Base-by-base conservation (phyloP, 2,797 vertebrate species). In the Syncerus caffer region DNA sequence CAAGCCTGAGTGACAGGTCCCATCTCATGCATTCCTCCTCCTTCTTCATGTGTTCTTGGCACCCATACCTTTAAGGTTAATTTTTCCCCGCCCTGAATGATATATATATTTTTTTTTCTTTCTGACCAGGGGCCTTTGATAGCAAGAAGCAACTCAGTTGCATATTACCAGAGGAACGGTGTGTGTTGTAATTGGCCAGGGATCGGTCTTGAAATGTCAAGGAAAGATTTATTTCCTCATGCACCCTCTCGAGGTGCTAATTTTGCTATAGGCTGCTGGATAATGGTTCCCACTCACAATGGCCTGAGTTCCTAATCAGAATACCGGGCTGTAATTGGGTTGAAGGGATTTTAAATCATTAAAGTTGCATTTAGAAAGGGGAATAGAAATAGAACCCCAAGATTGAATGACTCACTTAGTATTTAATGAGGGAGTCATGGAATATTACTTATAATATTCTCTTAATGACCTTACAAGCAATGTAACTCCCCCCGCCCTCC, bases 291-390 rank as follows among this genome's bases (percentile, higher is more conserved):
- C 0, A 79, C 71, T 96, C 98, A 99, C 98, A 99, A 98, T 98
- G 98, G 98, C 93, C 47, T 95, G 98, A 98, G 98, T 98, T 98
- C 98, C 98, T 99, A 98, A 98, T 99, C 98, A 98, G 98, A 98
- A 98, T 98, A 98, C 97, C 96, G 98, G 98, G 97, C 97, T 98
- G 97, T 99, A 99, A 99, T 99, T 99, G 99, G 98, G 98, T 99
- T 98, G 99, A 99, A 99, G 98, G 98, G 98, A 98, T 99, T 99
- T 99, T 98, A 99, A 99, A 98, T 98, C 98, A 98, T 99, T 99
- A 99, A 98, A 99, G 98, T 98, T 97, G 96, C 98, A 98, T 98
- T 99, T 98, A 97, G 96, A 95, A 93, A 97, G 96, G 97, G 98
- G 98, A 98, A 98, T 98, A 98, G 98, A 99, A 98, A 98, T 98